Evolutionary conservation across 2,797 vertebrate species (phyloP), one percentile per base, ranked within the genome.

Genomic region (Thalassophryne amazonica): DNA sequence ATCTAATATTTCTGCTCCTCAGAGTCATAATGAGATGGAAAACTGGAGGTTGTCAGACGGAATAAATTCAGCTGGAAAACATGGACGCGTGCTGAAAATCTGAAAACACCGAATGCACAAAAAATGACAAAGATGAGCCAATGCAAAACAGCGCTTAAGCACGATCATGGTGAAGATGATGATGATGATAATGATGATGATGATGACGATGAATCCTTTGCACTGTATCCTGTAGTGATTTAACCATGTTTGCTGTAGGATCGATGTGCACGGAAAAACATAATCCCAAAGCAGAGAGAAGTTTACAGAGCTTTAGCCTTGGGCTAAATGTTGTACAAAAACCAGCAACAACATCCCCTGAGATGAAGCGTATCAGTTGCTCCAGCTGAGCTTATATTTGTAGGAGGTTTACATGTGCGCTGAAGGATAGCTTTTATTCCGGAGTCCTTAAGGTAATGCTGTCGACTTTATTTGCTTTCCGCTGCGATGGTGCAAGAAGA

Each of bases 241-340:
- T 81, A 86, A 85, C 80, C 72, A 46, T 84, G 81, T 85, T 85
- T 84, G 80, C 79, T 61, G 76, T 75, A 58, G 72, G 81, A 86
- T 89, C 78, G 60, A 86, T 87, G 85, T 67, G 62, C 30, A 43
- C 80, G 81, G 81, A 69, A 78, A 84, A 79, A 83, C 75, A 80
- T 73, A 80, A 86, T 85, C 79, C 79, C 83, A 87, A 78, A 83
- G 83, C 85, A 86, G 78, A 71, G 80, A 81, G 84, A 86, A 87
- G 84, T 89, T 88, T 86, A 85, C 78, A 84, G 83, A 85, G 84
- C 77, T 81, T 84, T 81, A 80, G 86, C 87, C 86, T 69, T 12
- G 33, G 84, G 86, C 86, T 86, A 80, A 86, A 87, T 85, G 83
- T 88, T 88, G 84, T 88, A 86, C 80, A 85, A 86, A 89, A 88